Conservation (phyloP, 2,888 invertebrate species). For the Rotaria sp. region DNA sequence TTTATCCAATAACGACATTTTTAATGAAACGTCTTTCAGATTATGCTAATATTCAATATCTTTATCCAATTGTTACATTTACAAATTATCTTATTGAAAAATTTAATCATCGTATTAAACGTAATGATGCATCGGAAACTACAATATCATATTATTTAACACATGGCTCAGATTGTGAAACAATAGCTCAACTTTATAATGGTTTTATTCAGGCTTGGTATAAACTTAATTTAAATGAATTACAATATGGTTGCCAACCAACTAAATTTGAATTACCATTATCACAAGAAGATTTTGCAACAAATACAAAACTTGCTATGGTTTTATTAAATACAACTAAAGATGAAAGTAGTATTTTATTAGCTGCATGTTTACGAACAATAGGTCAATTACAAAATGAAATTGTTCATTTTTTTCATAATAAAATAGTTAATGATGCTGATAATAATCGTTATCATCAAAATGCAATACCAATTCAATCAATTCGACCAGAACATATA, state of each 20-base stretch:
- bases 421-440: not conserved
- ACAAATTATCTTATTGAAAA: slow-evolving; percentile 16
- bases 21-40: not conserved
- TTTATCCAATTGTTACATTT: not conserved
- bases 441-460: not conserved
- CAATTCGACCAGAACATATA: not conserved
- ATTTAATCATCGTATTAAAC: slow-evolving; percentile 26
- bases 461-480: slow-evolving; percentile 11
- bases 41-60: slow-evolving; percentile 5
- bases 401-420: slow-evolving; percentile 3
- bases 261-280: not conserved
- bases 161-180: not conserved
- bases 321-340: not conserved
- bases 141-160: not conserved
- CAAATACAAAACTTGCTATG: not conserved
- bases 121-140: not conserved
- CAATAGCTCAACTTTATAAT: not conserved
- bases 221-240: not conserved
- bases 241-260: slow-evolving; percentile 4
- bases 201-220: not conserved
- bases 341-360: slow-evolving; percentile 24
- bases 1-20: slow-evolving; percentile 17
- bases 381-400: slow-evolving; percentile 29
- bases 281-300: slow-evolving; percentile 13
- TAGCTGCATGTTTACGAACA: slow-evolving; percentile 23